Conservation (phyloP, 2,888 invertebrate species). For the Nasonia oneida region DNA sequence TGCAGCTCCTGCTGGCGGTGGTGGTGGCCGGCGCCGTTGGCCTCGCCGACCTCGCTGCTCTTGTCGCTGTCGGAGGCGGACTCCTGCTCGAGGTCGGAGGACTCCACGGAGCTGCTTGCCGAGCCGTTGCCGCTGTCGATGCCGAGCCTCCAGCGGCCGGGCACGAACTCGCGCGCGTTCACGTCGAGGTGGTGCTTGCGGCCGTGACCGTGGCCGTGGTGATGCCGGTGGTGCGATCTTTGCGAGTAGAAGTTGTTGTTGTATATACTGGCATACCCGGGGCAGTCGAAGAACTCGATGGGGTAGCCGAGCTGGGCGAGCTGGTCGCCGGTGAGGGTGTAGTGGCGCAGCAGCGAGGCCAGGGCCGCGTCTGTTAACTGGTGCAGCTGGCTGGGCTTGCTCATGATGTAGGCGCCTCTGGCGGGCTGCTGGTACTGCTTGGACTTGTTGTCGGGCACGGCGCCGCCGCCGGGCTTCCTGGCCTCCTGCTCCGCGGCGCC, state of each 20-base stretch:
- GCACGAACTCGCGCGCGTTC: conserved; percentile 86
- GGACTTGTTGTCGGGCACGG: conserved; percentile 15
- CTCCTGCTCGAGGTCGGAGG: conserved; percentile 72
- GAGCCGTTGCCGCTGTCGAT: conserved; percentile 72
- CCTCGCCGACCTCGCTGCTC: conserved; percentile 68
- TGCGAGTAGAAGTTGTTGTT: no score
- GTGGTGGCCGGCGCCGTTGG: neutral
- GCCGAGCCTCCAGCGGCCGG: conserved; percentile 73
- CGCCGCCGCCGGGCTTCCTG: neutral
- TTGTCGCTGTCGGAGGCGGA: conserved; percentile 73
- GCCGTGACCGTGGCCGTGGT: conserved; percentile 65
- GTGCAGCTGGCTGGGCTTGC: conserved; percentile 23
- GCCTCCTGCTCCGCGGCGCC: neutral
- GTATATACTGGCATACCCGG: conserved; percentile 73
- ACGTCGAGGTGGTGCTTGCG: conserved; percentile 81
- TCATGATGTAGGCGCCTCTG: conserved; percentile 24
- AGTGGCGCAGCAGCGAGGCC: conserved; percentile 82
- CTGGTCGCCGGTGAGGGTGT: conserved; percentile 83
- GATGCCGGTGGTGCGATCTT: conserved; percentile 62
- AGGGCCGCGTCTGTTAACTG: conserved; percentile 79
- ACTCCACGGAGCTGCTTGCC: conserved; percentile 69
- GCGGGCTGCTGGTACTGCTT: conserved; percentile 45
- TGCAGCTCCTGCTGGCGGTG: conserved; percentile 38
- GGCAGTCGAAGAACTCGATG: conserved; percentile 83
- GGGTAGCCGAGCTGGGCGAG: conserved; percentile 87